These are phyloP conservation scores for Dendronephthya gigantea DNA, from an alignment of 64 coral and sea anemone genomes.

Conservation along the genomic window DNA sequence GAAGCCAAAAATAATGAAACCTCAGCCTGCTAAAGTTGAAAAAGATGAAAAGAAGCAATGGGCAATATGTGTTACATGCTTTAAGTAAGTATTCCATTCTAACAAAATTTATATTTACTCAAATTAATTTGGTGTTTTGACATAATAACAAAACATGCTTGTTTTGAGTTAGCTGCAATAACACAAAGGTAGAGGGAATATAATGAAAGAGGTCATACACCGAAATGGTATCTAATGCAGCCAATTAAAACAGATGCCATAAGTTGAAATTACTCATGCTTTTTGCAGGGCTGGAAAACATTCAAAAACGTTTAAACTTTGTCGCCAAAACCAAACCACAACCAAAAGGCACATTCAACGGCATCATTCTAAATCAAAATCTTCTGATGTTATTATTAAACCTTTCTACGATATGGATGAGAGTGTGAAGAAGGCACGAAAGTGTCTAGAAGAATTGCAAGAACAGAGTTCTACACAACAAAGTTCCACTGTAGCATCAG, in stretches of 20 bases:
- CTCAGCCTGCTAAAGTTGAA: background rate
- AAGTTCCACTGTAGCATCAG: background rate
- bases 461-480: background rate
- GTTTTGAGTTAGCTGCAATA: background rate
- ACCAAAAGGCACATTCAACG: slow-evolving; percentile 4
- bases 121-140: too few species aligned
- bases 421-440: background rate
- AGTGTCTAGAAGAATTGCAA: background rate
- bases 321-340: background rate
- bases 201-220: too few species aligned
- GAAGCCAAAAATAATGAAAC: background rate
- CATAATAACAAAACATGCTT: background rate
- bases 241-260: too few species aligned
- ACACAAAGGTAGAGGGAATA: too few species aligned
- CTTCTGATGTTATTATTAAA: background rate
- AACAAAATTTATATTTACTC: background rate
- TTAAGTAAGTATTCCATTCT: slow-evolving; percentile 9
- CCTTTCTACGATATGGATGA: background rate
- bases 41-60: background rate
- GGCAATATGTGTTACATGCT: slow-evolving; percentile 14
- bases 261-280: background rate
- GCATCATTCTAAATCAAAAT: background rate
- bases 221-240: too few species aligned
- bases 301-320: background rate
- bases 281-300: background rate